Conservation (phyloP, 2,797 vertebrate genomes). For the Semaprochilodus insignis region DNA sequence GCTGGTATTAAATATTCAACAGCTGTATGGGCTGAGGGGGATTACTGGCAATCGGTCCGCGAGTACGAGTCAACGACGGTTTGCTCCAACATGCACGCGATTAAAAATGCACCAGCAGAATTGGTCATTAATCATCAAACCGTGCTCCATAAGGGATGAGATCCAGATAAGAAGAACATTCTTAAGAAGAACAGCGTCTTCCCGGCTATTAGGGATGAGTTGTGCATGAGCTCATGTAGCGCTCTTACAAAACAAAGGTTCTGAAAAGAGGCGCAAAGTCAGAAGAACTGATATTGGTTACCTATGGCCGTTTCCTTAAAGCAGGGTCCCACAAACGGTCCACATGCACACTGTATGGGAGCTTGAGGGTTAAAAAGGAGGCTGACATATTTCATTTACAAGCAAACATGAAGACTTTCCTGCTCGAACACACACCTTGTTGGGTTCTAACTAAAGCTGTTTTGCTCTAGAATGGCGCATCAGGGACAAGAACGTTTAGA, state of each 20-base stretch:
- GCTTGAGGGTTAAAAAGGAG: no score
- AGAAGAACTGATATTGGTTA: background rate
- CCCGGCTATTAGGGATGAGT: background rate
- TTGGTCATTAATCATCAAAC: constrained; percentile 59
- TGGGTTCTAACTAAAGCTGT: no score
- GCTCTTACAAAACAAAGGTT: background rate
- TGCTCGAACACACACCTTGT: no score
- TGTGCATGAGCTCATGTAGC: background rate
- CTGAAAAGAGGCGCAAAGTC: background rate
- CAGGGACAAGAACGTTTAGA: no score
- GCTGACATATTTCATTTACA: no score
- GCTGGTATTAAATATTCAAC: constrained; percentile 70
- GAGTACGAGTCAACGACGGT: constrained; percentile 58
- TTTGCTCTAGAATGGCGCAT: no score
- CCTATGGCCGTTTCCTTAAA: background rate
- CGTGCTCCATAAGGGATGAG: constrained; percentile 24
- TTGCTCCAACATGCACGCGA: constrained; percentile 59
- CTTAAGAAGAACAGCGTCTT: background rate
- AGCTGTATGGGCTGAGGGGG: constrained; percentile 52
- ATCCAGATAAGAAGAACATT: constrained; percentile 43
- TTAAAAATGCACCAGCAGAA: constrained; percentile 60
- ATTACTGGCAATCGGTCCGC: constrained; percentile 54
- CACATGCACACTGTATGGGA: no score
- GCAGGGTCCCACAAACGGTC: no score
- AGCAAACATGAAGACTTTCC: no score